phyloP scores from a whole-genome alignment of 2,888 invertebrate species.

The Amphipoea lucens region DNA sequence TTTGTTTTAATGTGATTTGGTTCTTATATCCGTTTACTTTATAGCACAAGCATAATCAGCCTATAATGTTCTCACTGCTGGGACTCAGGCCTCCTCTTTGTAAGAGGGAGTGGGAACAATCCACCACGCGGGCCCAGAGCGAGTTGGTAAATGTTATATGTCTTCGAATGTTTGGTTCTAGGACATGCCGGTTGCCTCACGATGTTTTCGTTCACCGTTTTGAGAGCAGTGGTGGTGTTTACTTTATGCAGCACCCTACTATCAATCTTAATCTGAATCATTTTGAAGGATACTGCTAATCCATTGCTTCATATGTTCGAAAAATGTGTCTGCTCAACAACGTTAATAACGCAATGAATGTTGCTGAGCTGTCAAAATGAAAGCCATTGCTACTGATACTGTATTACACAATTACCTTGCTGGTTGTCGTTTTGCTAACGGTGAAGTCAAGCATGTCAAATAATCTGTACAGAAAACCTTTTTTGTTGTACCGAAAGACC shows the following conservation, averaged over 20 bases:
- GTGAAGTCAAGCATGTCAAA: not conserved
- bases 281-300: not conserved
- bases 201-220: not conserved
- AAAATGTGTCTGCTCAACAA: not conserved
- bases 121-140: too few species aligned
- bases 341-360: not conserved
- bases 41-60: not conserved
- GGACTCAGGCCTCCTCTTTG: not conserved
- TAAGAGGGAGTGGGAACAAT: too few species aligned
- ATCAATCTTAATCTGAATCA: not conserved
- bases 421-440: not conserved
- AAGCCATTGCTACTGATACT: not conserved
- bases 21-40: slow-evolving; percentile 7
- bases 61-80: not conserved
- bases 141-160: not conserved
- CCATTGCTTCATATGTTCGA: not conserved
- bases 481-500: not conserved
- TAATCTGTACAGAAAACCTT: not conserved
- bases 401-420: not conserved
- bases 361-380: not conserved
- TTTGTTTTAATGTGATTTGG: slow-evolving; percentile 24
- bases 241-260: not conserved
- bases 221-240: not conserved
- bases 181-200: not conserved
- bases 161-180: not conserved